Evolutionary conservation across 2,888 invertebrate genomes (phyloP).

Genomic region (Luffia ferchaultella): DNA sequence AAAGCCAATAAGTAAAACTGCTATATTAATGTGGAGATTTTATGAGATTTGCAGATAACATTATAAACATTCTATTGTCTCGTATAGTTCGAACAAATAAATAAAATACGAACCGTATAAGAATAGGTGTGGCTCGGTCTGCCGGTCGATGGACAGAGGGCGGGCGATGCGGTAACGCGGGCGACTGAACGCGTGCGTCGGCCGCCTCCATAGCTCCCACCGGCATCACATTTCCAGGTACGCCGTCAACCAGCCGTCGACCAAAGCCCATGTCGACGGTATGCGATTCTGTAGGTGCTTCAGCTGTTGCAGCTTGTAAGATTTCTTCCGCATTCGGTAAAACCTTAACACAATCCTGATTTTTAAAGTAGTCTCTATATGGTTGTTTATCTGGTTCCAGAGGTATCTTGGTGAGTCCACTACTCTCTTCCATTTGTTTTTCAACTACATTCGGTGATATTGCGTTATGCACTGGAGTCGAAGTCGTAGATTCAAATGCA

Average conservation of each 20-base stretch:
- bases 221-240: constrained; percentile 37
- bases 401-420: constrained; percentile 8
- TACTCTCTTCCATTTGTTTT: not conserved
- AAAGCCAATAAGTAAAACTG: too few relatives aligned
- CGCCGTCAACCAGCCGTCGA: constrained; percentile 25
- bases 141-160: constrained; percentile 34
- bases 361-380: constrained; percentile 9
- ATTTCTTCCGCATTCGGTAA: constrained; percentile 3
- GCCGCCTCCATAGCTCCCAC: constrained; percentile 48
- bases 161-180: constrained; percentile 51
- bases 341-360: constrained; percentile 5
- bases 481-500: constrained; percentile 37
- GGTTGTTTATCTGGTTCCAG: constrained; percentile 17
- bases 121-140: constrained; percentile 45
- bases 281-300: constrained; percentile 1
- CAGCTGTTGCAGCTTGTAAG: constrained; percentile 6
- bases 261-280: constrained; percentile 3
- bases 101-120: constrained; percentile 31
- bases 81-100: too few relatives aligned
- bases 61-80: too few relatives aligned
- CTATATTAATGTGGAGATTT: too few relatives aligned
- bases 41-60: too few relatives aligned
- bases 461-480: constrained; percentile 17
- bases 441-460: constrained; percentile 15
- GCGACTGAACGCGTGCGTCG: constrained; percentile 51